These are phyloP conservation scores for Agrotis clavis DNA, from an alignment of 2,888 invertebrate species.

Conservation along the genomic window DNA sequence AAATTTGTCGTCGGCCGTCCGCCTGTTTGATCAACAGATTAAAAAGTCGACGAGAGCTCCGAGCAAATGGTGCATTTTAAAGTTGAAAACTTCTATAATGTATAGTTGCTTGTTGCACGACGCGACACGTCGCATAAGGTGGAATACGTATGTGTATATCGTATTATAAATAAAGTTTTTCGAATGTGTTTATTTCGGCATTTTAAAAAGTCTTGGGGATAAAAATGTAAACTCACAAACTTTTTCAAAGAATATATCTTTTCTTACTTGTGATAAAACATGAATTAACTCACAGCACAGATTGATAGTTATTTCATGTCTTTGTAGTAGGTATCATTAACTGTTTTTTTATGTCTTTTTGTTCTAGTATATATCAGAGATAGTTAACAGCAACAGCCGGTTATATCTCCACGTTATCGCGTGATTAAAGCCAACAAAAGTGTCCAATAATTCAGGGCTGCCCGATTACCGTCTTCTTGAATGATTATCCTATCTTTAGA, in stretches of 20 bases:
- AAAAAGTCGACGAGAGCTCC: slow-evolving; percentile 79
- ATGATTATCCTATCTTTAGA: slow-evolving; percentile 72
- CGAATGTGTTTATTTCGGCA: slow-evolving; percentile 14
- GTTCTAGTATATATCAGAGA: background rate
- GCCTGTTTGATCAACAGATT: slow-evolving; percentile 88
- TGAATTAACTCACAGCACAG: no score
- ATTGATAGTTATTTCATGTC: background rate
- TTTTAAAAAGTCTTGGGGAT: background rate
- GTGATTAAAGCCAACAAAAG: slow-evolving; percentile 59
- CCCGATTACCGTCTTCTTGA: slow-evolving; percentile 64
- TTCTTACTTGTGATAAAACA: background rate
- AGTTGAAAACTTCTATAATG: slow-evolving; percentile 72
- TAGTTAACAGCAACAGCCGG: slow-evolving; percentile 10
- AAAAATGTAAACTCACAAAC: background rate
- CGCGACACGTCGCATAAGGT: slow-evolving; percentile 36
- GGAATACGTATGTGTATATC: slow-evolving; percentile 22
- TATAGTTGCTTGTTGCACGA: slow-evolving; percentile 61
- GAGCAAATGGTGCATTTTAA: slow-evolving; percentile 82
- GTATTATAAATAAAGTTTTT: slow-evolving; percentile 23
- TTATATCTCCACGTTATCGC: slow-evolving; percentile 45
- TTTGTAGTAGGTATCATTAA: background rate
- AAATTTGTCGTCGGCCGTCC: slow-evolving; percentile 85
- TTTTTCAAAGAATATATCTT: background rate
- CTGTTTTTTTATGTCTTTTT: background rate
- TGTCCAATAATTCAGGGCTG: slow-evolving; percentile 56